Evolutionary conservation across 2,797 vertebrate genomes (phyloP), one percentile per base, ranked within the genome.

Genomic region (Dromococcyx pavoninus): DNA sequence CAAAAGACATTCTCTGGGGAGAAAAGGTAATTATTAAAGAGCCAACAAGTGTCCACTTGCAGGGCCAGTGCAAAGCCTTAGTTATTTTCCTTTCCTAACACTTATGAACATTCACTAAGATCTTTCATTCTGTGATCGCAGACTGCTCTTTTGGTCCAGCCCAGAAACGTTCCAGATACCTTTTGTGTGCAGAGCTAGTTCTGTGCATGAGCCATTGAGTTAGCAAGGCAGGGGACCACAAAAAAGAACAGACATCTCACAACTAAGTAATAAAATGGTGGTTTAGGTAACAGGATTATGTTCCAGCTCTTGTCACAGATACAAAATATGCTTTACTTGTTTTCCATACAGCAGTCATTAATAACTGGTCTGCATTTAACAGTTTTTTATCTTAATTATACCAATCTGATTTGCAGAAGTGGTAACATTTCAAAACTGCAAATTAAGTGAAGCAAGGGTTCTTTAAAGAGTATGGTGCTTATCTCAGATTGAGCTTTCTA

Each of bases 131-230:
- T 13, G 12, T 21, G 30, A 43, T 35, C 11, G 2, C 27, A 76
- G 13, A 8, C 19, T 32, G 17, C 22, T 72, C 9, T 5, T 64
- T 50, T 43, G 22, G 11, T 43, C n/a, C 51, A 65, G 57, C 65
- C 66, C 4, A 65, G 67, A 71, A 71, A 74, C 0, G 0, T 33
- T 17, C 19, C 75, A 54, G 58, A 25, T 4, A 48, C 7, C 5
- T 81, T 39, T 37, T 57, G 37, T 41, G 67, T 65, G 33, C 41
- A 91, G 61, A 81, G 25, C 48, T 67, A 7, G 58, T 32, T 41
- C 25, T 57, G 17, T 46, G 11, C 43, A 17, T 5, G 6, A 67
- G 18, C 41, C n/a, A 30, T 10, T 13, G 50, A 39, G 7, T 17
- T 25, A 39, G 44, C 30, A n/a, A 75, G 43, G 21, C 35, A 84